Conservation (phyloP, 2,888 invertebrate genomes). For the Cephus nigrinus region DNA sequence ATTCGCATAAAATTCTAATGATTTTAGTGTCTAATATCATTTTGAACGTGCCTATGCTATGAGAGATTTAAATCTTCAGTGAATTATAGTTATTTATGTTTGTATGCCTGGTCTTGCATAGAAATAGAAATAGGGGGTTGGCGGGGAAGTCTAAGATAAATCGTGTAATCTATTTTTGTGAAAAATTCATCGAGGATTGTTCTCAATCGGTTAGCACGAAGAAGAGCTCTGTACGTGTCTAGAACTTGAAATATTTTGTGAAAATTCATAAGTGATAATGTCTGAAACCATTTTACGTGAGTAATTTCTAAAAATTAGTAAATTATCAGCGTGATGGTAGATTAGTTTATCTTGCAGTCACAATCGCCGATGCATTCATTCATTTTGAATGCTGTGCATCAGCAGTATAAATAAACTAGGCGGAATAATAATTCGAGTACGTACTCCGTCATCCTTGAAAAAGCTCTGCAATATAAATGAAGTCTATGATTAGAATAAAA, state of each 20-base stretch:
- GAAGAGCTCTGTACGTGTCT: background rate
- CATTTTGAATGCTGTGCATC: slow-evolving; percentile 11
- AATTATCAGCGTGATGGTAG: background rate
- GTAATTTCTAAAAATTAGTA: slow-evolving; percentile 4
- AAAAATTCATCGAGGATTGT: slow-evolving; percentile 11
- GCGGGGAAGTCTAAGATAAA: slow-evolving; percentile 19
- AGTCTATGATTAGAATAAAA: background rate
- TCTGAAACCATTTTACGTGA: slow-evolving; percentile 13
- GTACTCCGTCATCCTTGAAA: background rate
- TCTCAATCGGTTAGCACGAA: background rate
- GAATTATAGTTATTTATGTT: slow-evolving; percentile 27
- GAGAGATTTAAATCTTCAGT: slow-evolving; percentile 19
- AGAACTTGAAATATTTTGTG: background rate
- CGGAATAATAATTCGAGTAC: background rate
- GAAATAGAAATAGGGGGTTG: slow-evolving; percentile 23
- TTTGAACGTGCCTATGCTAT: slow-evolving; percentile 2
- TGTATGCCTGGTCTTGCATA: slow-evolving; percentile 8
- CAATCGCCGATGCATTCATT: background rate
- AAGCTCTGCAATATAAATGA: background rate
- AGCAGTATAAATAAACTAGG: slow-evolving; percentile 20
- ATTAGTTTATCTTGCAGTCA: background rate
- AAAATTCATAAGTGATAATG: slow-evolving; percentile 7
- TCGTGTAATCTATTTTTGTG: slow-evolving; percentile 34
- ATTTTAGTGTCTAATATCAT: background rate
- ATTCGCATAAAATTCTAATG: background rate